Conservation (phyloP, 2,113 vertebrate genomes). For the Sciurus niger region DNA sequence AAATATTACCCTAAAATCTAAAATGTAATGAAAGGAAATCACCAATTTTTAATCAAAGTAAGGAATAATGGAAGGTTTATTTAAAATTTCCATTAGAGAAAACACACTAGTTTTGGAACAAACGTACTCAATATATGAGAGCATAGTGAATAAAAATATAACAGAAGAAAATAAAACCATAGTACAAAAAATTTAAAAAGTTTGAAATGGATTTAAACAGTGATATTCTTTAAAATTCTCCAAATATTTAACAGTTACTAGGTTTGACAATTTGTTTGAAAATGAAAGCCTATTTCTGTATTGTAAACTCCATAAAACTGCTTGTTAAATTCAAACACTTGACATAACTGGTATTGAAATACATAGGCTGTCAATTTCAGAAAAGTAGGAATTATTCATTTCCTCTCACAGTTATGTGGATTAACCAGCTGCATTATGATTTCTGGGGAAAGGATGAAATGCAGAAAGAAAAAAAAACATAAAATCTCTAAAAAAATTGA, state of each 20-base stretch:
- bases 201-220: conserved; percentile 87
- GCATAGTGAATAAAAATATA: conserved; percentile 94
- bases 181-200: conserved; percentile 89
- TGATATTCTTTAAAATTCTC: conserved; percentile 85
- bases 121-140: conserved; percentile 95
- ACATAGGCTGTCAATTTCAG: conserved; percentile 82
- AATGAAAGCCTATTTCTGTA: conserved; percentile 87
- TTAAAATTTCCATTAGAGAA: conserved; percentile 97
- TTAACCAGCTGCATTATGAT: conserved; percentile 81
- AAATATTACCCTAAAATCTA: conserved; percentile 45
- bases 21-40: conserved; percentile 82
- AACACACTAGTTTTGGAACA: conserved; percentile 96
- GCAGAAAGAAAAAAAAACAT: conserved; percentile 71
- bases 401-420: conserved; percentile 85
- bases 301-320: conserved; percentile 88
- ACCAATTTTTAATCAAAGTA: conserved; percentile 89
- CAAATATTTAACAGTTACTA: conserved; percentile 86
- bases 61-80: conserved; percentile 96
- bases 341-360: conserved; percentile 87
- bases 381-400: conserved; percentile 83
- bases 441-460: conserved; percentile 71
- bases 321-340: conserved; percentile 85
- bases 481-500: conserved; percentile 86
- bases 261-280: conserved; percentile 87
- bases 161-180: conserved; percentile 90